Evolutionary conservation across 1,140 invertebrate species (phyloP).

Genomic region (Tenebrio molitor): DNA sequence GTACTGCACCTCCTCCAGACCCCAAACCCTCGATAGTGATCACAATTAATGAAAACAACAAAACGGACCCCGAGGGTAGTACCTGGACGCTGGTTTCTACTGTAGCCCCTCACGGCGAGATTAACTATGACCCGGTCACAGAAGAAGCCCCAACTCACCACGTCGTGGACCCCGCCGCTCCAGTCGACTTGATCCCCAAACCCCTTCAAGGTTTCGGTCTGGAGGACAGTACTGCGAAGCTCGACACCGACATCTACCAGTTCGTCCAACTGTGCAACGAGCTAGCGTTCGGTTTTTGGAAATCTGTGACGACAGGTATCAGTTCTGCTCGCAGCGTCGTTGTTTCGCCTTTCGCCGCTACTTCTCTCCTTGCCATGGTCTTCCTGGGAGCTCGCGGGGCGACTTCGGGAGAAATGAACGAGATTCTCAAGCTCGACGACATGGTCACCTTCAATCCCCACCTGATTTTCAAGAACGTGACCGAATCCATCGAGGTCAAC

Average conservation of each 20-base stretch:
- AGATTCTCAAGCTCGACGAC: slow-evolving; percentile 86
- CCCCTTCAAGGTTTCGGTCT: slow-evolving; percentile 78
- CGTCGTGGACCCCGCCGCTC: slow-evolving; percentile 51
- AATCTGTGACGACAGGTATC: slow-evolving; percentile 76
- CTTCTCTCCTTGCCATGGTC: slow-evolving; percentile 88
- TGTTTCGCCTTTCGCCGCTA: slow-evolving; percentile 88
- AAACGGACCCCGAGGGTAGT: slow-evolving; percentile 39
- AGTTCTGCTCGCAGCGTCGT: slow-evolving; percentile 82
- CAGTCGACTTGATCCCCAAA: slow-evolving; percentile 71
- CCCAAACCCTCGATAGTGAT: slow-evolving; percentile 50
- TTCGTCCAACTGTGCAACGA: slow-evolving; percentile 82
- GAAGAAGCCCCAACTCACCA: slow-evolving; percentile 34
- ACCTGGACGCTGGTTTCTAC: slow-evolving; percentile 64
- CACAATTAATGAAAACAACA: slow-evolving; percentile 50
- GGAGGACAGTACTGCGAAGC: slow-evolving; percentile 78
- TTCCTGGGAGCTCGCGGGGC: slow-evolving; percentile 87
- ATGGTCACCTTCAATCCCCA: slow-evolving; percentile 91
- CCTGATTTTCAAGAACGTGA: slow-evolving; percentile 86
- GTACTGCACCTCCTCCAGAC: neutral
- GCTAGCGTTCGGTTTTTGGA: slow-evolving; percentile 85
- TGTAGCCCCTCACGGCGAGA: slow-evolving; percentile 59
- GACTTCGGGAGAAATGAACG: slow-evolving; percentile 92
- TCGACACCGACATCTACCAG: slow-evolving; percentile 68
- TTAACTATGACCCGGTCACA: slow-evolving; percentile 45
- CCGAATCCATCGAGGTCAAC: slow-evolving; percentile 77